Evolutionary conservation across 2,888 invertebrate genomes (phyloP), one percentile per base, ranked within the genome.

Genomic region (Drosophila atripex): DNA sequence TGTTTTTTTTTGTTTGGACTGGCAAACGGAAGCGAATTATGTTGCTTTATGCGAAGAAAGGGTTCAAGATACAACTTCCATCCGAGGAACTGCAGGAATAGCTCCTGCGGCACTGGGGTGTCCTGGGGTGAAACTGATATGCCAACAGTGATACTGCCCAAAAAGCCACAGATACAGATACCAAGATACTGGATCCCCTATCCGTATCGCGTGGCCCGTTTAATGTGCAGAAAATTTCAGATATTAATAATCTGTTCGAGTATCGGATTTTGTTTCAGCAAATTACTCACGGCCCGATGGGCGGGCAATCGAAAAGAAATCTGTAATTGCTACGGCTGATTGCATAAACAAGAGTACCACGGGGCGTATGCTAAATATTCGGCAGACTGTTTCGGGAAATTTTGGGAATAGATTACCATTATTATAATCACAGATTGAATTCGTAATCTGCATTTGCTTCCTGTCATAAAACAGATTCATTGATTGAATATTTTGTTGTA

Each of bases 11-110:
- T 54, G 53, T 57, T 71, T 53, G 56, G 57, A n/a, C 43, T 76
- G 76, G 57, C 75, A 79, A 70, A 78, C 80, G 82, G 82, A 82
- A 79, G 56, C 80, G 79, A 82, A 84, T 82, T 84, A 80, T 75
- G 77, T 77, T 80, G 84, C 58, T 76, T 79, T 80, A 69, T 78
- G 80, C 61, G 65, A 49, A 52, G 43, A 71, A 72, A 69, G 54
- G 76, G 50, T 61, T 78, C 71, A 73, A 78, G 71, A 64, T 69
- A 49, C 41, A 39, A 41, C 32, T 38, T 39, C 45, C 21, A 21
- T 23, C 51, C 18, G 41, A 16, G 25, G 32, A 23, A 47, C 41
- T 14, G 41, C 43, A 16, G 39, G 3, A 39, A 16, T 2, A 49
- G 35, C 25, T 28, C 49, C 41, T 25, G 50, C 52, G 71, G 59